A percentile compares a stretch with the other conserved stretches of the same genome.
phyloP scores from a whole-genome alignment of 2,797 vertebrate species.

The Percopsis omiscomaycus region DNA sequence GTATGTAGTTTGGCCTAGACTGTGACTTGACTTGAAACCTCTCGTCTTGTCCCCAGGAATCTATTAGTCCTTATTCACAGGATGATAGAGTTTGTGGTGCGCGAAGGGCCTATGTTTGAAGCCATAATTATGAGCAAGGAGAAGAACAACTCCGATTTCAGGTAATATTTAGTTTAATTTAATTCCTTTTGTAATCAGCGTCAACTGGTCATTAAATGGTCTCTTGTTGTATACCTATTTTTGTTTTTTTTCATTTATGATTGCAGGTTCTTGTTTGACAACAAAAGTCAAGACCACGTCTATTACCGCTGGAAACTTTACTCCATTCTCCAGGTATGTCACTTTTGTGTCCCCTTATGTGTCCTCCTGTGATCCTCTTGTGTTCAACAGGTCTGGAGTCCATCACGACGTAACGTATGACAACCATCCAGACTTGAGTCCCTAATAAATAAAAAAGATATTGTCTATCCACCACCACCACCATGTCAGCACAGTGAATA shows the following conservation, averaged over 20 bases:
- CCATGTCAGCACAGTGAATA: no score
- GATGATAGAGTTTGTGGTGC: constrained; percentile 87
- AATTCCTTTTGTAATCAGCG: background rate
- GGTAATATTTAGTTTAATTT: constrained; percentile 47
- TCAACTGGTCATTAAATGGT: background rate
- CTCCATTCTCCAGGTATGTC: constrained; percentile 79
- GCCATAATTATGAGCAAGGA: constrained; percentile 85
- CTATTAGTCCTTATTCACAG: constrained; percentile 82
- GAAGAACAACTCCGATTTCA: constrained; percentile 82
- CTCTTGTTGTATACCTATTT: background rate
- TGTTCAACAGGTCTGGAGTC: no score
- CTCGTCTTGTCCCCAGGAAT: constrained; percentile 69
- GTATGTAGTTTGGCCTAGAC: constrained; percentile 13
- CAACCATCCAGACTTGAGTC: no score
- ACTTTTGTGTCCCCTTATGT: no score
- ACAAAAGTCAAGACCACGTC: constrained; percentile 83
- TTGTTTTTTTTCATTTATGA: background rate
- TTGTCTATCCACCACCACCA: no score
- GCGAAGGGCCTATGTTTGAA: constrained; percentile 84
- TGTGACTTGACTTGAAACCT: constrained; percentile 13
- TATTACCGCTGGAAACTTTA: constrained; percentile 86
- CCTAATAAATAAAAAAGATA: no score
- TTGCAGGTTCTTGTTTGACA: constrained; percentile 83
- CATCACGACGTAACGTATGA: no score
- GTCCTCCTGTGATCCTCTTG: no score